These are phyloP conservation scores for Volucella inflata DNA, from an alignment of 2,888 invertebrate species.

Conservation along the genomic window DNA sequence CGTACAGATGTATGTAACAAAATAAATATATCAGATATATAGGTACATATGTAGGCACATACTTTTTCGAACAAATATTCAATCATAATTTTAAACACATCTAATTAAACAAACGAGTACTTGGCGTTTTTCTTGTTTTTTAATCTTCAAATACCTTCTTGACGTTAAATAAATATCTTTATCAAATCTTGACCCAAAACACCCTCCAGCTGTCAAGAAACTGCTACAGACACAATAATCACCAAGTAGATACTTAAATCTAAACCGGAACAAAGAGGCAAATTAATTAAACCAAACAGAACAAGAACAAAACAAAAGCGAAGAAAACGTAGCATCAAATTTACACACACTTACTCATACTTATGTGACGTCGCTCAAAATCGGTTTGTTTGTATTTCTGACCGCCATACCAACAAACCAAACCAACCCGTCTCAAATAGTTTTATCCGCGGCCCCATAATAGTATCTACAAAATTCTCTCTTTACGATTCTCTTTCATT, in stretches of 20 bases:
- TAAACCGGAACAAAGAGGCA: constrained; percentile 67
- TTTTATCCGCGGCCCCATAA: not conserved
- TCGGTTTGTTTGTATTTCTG: not conserved
- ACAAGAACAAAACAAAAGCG: not conserved
- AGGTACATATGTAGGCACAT: no score
- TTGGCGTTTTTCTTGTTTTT: not conserved
- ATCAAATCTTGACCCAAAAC: constrained; percentile 32
- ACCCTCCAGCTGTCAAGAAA: constrained; percentile 17
- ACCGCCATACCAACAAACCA: not conserved
- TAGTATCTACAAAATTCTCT: not conserved
- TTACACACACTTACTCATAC: constrained; percentile 11
- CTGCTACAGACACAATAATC: constrained; percentile 31
- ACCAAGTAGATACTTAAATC: constrained; percentile 60
- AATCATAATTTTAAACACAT: no score
- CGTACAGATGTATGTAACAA: no score
- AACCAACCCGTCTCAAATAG: not conserved
- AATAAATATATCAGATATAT: no score
- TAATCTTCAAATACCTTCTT: not conserved
- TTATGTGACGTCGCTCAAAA: constrained; percentile 21
- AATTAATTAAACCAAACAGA: constrained; percentile 54
- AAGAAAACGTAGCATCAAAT: constrained; percentile 42
- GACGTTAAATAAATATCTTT: not conserved
- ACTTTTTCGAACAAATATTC: no score
- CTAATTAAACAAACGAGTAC: no score
- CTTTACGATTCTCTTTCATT: not conserved